Percentiles rank a stretch among this genome's conserved stretches.
phyloP scores from a whole-genome alignment of 2,797 vertebrate genomes.

The Poeciliopsis infans region DNA sequence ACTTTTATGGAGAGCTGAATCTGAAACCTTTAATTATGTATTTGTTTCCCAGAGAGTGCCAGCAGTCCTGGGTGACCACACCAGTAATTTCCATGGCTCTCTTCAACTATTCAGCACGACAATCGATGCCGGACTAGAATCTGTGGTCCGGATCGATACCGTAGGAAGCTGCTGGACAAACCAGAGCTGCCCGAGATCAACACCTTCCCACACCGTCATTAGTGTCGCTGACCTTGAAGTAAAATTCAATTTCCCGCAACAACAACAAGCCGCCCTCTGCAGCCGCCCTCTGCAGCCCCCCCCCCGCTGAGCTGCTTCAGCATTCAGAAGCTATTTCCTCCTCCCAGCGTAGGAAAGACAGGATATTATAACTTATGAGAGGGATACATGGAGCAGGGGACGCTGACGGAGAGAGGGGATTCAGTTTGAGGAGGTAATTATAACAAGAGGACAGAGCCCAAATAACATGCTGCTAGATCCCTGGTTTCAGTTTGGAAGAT shows the following conservation, averaged over 20 bases:
- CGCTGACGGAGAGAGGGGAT: slow-evolving; percentile 53
- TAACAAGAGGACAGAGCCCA: slow-evolving; percentile 57
- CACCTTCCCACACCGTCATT: slow-evolving; percentile 76
- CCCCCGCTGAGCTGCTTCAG: slow-evolving; percentile 64
- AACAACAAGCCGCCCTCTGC: slow-evolving; percentile 59
- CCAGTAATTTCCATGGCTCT: slow-evolving; percentile 57
- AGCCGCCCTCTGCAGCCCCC: slow-evolving; percentile 34
- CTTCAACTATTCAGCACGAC: slow-evolving; percentile 63
- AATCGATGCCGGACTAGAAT: slow-evolving; percentile 69
- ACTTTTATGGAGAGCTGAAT: slow-evolving; percentile 13
- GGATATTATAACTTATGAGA: slow-evolving; percentile 77
- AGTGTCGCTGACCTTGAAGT: slow-evolving; percentile 84
- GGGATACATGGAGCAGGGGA: slow-evolving; percentile 54
- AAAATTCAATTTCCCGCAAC: slow-evolving; percentile 82
- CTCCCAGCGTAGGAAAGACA: slow-evolving; percentile 56
- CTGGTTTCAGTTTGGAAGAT: slow-evolving; percentile 65
- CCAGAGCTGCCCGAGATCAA: slow-evolving; percentile 64
- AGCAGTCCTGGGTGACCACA: slow-evolving; percentile 49
- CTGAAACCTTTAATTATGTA: slow-evolving; percentile 21
- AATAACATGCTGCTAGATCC: slow-evolving; percentile 57
- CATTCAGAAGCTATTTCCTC: slow-evolving; percentile 76
- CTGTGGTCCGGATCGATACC: slow-evolving; percentile 67
- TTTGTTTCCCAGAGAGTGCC: slow-evolving; percentile 12
- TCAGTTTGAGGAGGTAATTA: slow-evolving; percentile 80
- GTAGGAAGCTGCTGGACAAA: slow-evolving; percentile 62